Evolutionary conservation across 2,797 vertebrate species (phyloP).

Genomic region (Takifugu rubripes): DNA sequence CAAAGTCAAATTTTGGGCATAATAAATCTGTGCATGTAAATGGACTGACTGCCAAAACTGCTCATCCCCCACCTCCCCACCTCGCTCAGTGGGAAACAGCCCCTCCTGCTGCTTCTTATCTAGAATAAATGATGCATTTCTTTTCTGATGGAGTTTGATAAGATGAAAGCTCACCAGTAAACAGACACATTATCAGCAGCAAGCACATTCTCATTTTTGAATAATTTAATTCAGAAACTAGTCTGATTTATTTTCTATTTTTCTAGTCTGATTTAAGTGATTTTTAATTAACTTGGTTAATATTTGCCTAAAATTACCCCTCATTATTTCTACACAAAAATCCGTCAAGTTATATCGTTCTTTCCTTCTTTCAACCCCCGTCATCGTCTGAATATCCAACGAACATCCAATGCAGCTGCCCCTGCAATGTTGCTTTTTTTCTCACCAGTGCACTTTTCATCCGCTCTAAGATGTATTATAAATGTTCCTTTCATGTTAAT

Average conservation of each 20-base stretch:
- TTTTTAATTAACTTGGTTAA: constrained; percentile 10
- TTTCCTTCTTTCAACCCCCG: constrained; percentile 63
- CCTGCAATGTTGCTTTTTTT: constrained; percentile 30
- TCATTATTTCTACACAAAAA: constrained; percentile 6
- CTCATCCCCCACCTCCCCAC: neutral
- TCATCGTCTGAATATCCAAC: constrained; percentile 58
- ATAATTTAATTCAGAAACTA: neutral
- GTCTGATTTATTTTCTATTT: constrained; percentile 4
- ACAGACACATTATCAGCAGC: constrained; percentile 9
- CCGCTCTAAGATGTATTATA: constrained; percentile 81
- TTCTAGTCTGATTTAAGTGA: neutral
- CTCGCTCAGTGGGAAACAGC: neutral
- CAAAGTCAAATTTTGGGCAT: too few relatives aligned
- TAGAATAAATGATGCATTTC: constrained; percentile 10
- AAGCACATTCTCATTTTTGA: neutral
- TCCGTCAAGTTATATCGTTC: too few relatives aligned
- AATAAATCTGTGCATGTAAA: too few relatives aligned
- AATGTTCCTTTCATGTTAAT: constrained; percentile 81
- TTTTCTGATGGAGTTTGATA: constrained; percentile 15
- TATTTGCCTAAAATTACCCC: constrained; percentile 24
- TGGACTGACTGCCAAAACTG: neutral
- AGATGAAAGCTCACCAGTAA: constrained; percentile 20
- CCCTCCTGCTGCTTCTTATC: constrained; percentile 10
- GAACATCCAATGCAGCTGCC: constrained; percentile 28
- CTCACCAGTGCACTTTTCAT: constrained; percentile 75